Evolutionary conservation across 2,888 invertebrate genomes (phyloP).

Genomic region (Azorinus chamasolen): DNA sequence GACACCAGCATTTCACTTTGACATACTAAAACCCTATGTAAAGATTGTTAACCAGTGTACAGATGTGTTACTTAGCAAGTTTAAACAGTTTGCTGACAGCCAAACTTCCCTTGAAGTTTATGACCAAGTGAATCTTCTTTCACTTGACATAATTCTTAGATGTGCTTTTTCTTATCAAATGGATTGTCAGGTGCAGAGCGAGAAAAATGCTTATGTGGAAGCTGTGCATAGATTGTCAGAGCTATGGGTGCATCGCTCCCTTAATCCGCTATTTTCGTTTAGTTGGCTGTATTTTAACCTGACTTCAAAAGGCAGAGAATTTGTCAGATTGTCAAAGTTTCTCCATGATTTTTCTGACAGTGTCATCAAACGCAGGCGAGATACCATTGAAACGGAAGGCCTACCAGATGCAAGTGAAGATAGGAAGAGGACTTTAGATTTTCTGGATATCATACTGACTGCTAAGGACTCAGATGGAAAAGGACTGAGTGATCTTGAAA

Average conservation of each 20-base stretch:
- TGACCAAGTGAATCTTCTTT: conserved; percentile 62
- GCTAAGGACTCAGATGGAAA: conserved; percentile 20
- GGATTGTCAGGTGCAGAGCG: conserved; percentile 70
- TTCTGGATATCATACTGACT: conserved; percentile 18
- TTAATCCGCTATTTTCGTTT: conserved; percentile 16
- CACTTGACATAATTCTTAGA: conserved; percentile 68
- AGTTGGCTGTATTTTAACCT: conserved; percentile 19
- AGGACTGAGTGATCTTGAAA: conserved; percentile 14
- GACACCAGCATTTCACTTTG: conserved; percentile 72
- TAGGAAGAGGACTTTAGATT: conserved; percentile 9
- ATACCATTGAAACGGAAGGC: conserved; percentile 25
- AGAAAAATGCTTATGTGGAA: conserved; percentile 75
- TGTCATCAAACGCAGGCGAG: conserved; percentile 35
- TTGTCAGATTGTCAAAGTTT: conserved; percentile 44
- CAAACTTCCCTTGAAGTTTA: conserved; percentile 66
- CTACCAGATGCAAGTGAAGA: background rate
- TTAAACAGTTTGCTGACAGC: conserved; percentile 34
- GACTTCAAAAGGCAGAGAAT: conserved; percentile 28
- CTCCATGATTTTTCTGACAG: conserved; percentile 47
- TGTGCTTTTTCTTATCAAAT: conserved; percentile 70
- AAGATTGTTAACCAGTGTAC: conserved; percentile 61
- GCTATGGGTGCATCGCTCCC: conserved; percentile 67
- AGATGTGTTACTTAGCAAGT: conserved; percentile 60
- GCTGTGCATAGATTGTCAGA: conserved; percentile 74
- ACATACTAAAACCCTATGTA: conserved; percentile 69